Conservation (phyloP, 1,140 invertebrate species). For the Paracyclopina nana region DNA sequence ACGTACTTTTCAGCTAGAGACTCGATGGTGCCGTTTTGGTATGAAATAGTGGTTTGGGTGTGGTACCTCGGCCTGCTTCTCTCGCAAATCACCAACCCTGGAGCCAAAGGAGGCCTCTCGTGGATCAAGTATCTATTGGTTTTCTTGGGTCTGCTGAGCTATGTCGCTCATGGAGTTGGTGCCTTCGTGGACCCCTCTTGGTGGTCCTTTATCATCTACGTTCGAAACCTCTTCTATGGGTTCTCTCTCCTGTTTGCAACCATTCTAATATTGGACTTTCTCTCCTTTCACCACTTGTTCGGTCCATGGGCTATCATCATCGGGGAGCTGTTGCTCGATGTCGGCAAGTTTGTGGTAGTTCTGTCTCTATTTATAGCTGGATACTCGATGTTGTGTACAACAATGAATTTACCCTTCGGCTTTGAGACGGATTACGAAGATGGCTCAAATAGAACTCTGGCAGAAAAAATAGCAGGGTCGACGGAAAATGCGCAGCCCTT, state of each 20-base stretch:
- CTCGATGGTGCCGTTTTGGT: conserved; percentile 1
- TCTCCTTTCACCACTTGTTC: conserved; percentile 95
- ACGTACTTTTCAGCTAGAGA: not conserved
- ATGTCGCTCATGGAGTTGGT: not conserved
- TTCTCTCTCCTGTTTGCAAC: conserved; percentile 81
- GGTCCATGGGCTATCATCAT: conserved; percentile 77
- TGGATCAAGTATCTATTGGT: conserved; percentile 38
- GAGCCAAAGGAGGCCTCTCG: conserved; percentile 69
- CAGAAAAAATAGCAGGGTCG: conserved; percentile 37
- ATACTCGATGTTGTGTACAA: not conserved
- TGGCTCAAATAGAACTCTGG: conserved; percentile 3
- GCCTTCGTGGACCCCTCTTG: not conserved
- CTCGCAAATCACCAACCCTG: conserved; percentile 88
- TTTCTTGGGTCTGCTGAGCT: not conserved
- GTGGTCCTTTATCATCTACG: conserved; percentile 48
- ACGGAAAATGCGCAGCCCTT: not conserved
- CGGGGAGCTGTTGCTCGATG: conserved; percentile 17
- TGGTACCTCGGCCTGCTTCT: conserved; percentile 88
- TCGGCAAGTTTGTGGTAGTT: conserved; percentile 12
- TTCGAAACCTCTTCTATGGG: conserved; percentile 87
- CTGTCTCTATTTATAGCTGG: conserved; percentile 5
- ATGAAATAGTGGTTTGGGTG: conserved; percentile 34
- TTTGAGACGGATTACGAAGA: conserved; percentile 5
- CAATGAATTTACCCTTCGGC: conserved; percentile 13
- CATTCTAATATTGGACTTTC: conserved; percentile 86